These are phyloP conservation scores for Aethina tumida DNA, from an alignment of 1,140 invertebrate species.

Conservation along the genomic window DNA sequence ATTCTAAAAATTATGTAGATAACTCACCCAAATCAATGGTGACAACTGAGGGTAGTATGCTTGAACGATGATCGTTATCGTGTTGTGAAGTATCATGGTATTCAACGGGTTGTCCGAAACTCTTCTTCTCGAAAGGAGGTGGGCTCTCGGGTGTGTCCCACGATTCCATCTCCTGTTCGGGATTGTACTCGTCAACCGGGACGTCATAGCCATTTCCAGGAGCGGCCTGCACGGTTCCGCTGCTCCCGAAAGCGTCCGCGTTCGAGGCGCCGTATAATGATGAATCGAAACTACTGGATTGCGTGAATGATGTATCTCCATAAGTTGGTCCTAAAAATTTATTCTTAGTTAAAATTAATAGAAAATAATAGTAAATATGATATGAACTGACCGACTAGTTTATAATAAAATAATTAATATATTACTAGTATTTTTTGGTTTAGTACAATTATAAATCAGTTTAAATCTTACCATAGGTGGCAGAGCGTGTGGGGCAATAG, in stretches of 20 bases:
- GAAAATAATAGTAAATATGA: no score
- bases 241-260: background rate
- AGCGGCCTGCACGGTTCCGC: conserved; percentile 11
- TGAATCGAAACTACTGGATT: conserved; percentile 2
- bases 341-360: no score
- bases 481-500: no score
- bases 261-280: conserved; percentile 1
- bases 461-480: conserved; percentile 22
- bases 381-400: no score
- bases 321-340: no score
- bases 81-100: conserved; percentile 44
- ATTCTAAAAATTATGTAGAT: no score
- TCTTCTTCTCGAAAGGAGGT: conserved; percentile 51
- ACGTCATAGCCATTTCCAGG: conserved; percentile 11
- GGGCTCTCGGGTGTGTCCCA: conserved; percentile 54
- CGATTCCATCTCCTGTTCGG: conserved; percentile 26
- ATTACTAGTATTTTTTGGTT: no score
- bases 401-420: no score
- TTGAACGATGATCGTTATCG: conserved; percentile 55
- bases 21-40: conserved; percentile 14
- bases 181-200: conserved; percentile 28
- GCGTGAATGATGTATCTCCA: background rate
- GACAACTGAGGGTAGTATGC: conserved; percentile 20
- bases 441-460: no score
- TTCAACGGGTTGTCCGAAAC: conserved; percentile 41